Evolutionary conservation across 2,797 vertebrate species (phyloP).

Genomic region (Philypnodon macrostomus): DNA sequence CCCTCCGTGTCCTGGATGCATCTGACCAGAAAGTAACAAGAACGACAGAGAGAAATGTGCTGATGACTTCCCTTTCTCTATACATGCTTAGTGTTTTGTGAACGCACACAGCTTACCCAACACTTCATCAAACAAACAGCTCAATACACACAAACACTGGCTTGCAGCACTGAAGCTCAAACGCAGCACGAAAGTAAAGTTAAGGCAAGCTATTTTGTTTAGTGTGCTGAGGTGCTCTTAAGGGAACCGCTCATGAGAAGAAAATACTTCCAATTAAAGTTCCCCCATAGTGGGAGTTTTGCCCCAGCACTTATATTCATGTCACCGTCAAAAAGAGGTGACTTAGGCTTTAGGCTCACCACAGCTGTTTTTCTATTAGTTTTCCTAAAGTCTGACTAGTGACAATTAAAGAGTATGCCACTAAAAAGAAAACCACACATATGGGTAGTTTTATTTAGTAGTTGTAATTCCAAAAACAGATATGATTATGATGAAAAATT

Average conservation of each 20-base stretch:
- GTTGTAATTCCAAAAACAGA: background rate
- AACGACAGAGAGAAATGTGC: too few species aligned
- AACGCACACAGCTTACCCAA: conserved; percentile 36
- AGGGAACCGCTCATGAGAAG: too few species aligned
- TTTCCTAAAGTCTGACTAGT: conserved; percentile 19
- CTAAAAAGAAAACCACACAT: conserved; percentile 1
- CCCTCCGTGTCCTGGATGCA: too few species aligned
- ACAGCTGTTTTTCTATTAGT: conserved; percentile 34
- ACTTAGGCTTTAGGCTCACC: conserved; percentile 42
- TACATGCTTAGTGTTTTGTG: too few species aligned
- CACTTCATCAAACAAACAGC: conserved; percentile 61
- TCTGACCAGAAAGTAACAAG: too few species aligned
- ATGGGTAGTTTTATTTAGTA: too few species aligned
- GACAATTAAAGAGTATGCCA: conserved; percentile 21
- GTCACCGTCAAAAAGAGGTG: conserved; percentile 42
- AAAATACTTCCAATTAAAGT: conserved; percentile 52
- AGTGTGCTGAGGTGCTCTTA: conserved; percentile 32
- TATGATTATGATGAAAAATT: too few species aligned
- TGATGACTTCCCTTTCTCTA: too few species aligned
- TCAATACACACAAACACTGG: conserved; percentile 39
- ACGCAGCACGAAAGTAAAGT: conserved; percentile 21
- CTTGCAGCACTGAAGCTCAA: conserved; percentile 23
- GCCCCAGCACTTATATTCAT: conserved; percentile 46
- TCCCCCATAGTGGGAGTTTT: conserved; percentile 36
- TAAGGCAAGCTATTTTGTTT: conserved; percentile 26